Percentiles rank a stretch among this genome's conserved stretches.
Conservation (phyloP, 2,113 vertebrate species). For the Prinia subflava region DNA sequence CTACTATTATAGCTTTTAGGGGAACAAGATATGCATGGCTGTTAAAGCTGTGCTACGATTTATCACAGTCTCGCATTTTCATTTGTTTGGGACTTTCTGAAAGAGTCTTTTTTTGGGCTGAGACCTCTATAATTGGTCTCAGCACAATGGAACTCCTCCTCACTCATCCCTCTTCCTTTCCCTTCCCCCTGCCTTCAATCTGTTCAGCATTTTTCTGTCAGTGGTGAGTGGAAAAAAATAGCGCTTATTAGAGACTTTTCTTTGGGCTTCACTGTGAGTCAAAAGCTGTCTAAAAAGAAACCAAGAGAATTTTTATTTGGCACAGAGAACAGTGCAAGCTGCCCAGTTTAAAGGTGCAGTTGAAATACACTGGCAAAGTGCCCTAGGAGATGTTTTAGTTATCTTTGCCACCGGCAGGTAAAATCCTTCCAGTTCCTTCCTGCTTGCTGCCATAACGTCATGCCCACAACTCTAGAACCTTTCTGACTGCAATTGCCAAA, state of each 20-base stretch:
- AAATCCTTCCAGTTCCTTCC: neutral
- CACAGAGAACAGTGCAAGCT: neutral
- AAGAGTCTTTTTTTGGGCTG: slow-evolving; percentile 50
- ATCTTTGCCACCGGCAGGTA: slow-evolving; percentile 22
- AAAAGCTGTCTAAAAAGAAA: slow-evolving; percentile 31
- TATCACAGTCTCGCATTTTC: slow-evolving; percentile 44
- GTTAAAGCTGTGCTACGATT: neutral
- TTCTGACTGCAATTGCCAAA: neutral
- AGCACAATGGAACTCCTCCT: slow-evolving; percentile 56
- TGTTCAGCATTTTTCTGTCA: slow-evolving; percentile 30
- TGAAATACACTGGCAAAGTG: neutral
- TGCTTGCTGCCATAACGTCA: neutral
- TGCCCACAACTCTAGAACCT: neutral
- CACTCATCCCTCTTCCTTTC: slow-evolving; percentile 24
- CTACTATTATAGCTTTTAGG: neutral
- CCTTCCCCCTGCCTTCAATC: slow-evolving; percentile 40
- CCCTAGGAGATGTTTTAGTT: neutral
- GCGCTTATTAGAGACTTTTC: neutral
- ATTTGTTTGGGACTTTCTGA: slow-evolving; percentile 53
- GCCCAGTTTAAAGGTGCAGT: slow-evolving; percentile 22
- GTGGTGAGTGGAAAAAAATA: slow-evolving; percentile 26
- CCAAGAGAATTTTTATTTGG: slow-evolving; percentile 12
- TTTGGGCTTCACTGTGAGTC: neutral
- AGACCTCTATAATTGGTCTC: slow-evolving; percentile 63
- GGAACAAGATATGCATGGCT: neutral